Base-by-base conservation (phyloP, 2,113 vertebrate species). In the Chroicocephalus ridibundus region DNA sequence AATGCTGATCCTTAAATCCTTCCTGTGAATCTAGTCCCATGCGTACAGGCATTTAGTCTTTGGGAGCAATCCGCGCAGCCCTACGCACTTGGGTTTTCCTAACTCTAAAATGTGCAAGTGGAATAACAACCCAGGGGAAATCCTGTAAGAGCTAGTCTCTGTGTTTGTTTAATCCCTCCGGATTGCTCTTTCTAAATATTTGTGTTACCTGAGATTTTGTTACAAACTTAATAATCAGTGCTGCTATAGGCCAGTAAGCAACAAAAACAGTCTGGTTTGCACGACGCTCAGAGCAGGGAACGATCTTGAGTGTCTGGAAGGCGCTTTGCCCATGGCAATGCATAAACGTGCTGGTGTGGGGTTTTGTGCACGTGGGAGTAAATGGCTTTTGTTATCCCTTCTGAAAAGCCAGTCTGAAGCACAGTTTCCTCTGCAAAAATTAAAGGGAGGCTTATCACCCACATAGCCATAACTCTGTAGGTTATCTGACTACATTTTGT, bases 141-240 rank as follows among this genome's bases (percentile, higher is more conserved):
- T 70, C 66, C 87, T 66, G 44, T 49, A 36, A 66, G 52, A 69
- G 14, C 79, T 57, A 0, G 2, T 12, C 76, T 77, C 60, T 80
- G 10, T 61, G 32, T 82, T 96, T 88, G 10, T 47, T 72, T 94
- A 95, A 93, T 88, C 42, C 70, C 8, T 62, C 32, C 17, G 42
- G 79, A 62, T 19, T 74, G 40, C 42, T 72, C 7, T 76, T 88
- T 74, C 92, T 86, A 95, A 95, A 93, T 92, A 82, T 96, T 95
- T 95, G 42, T 36, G 49, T 80, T 96, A 94, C 96, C 92, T 94
- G 90, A 96, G 86, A 61, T 88, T 93, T 70, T 90, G 58, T 88
- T 89, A 69, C 42, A 84, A 57, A 69, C 6, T 78, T 86, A 81
- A 52, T 89, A 47, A 68, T 75, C 2, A 0, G 13, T 21, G 15